Percentiles rank a stretch among this genome's conserved stretches.
Evolutionary conservation across 2,888 invertebrate genomes (phyloP).

Genomic region (Tridacna gigas): DNA sequence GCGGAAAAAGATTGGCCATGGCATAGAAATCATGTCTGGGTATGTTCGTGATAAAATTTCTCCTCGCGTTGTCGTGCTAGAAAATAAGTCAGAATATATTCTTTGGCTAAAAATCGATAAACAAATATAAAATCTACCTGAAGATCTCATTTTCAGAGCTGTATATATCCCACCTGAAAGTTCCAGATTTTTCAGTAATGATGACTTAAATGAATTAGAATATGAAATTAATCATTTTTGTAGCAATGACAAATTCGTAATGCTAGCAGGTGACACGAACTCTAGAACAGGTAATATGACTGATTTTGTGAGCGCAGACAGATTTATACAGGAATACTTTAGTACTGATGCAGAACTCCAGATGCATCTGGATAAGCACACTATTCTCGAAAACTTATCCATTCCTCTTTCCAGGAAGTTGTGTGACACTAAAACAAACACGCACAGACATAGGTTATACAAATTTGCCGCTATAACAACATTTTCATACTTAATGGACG

Average conservation of each 20-base stretch:
- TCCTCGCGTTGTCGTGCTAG: not conserved
- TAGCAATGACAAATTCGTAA: not conserved
- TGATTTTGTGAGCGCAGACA: constrained; percentile 1
- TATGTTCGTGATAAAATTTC: too few species aligned
- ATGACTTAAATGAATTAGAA: constrained; percentile 1
- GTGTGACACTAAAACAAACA: constrained; percentile 7
- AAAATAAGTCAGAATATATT: not conserved
- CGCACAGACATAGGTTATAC: constrained; percentile 1
- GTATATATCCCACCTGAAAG: not conserved
- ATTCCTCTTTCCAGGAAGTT: not conserved
- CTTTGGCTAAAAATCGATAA: constrained; percentile 11
- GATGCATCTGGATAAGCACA: not conserved
- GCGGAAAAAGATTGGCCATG: too few species aligned
- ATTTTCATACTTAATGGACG: constrained; percentile 20
- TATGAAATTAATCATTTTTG: not conserved
- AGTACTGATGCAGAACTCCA: not conserved
- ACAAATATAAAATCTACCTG: not conserved
- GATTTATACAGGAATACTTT: not conserved
- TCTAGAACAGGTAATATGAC: constrained; percentile 3
- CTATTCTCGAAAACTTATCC: not conserved
- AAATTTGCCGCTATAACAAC: constrained; percentile 18
- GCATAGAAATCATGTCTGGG: too few species aligned
- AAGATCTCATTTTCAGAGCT: not conserved
- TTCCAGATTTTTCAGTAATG: constrained; percentile 4
- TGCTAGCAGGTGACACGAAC: constrained; percentile 8